These are phyloP conservation scores for Aporophyla nigra DNA, from an alignment of 2,888 invertebrate species.

Conservation along the genomic window DNA sequence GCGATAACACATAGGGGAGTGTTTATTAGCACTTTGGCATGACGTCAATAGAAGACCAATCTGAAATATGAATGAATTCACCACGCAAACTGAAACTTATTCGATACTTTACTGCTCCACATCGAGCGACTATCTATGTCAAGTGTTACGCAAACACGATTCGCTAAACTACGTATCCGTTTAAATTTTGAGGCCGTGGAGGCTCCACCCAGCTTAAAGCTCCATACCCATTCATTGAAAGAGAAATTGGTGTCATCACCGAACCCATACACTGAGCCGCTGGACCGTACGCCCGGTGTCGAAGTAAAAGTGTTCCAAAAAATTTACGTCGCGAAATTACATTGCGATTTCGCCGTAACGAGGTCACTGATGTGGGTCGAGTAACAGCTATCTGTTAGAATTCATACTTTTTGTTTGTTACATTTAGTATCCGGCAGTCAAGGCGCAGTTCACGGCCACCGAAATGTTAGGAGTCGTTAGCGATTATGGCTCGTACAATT, in stretches of 20 bases:
- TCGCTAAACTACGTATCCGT: slow-evolving; percentile 65
- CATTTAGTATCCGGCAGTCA: slow-evolving; percentile 78
- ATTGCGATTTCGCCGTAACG: slow-evolving; percentile 90
- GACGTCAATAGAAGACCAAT: slow-evolving; percentile 56
- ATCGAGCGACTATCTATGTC: slow-evolving; percentile 56
- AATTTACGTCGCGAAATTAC: slow-evolving; percentile 90
- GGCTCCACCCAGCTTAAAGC: slow-evolving; percentile 71
- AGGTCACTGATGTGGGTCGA: slow-evolving; percentile 88
- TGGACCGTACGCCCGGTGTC: slow-evolving; percentile 82
- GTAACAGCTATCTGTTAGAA: slow-evolving; percentile 88
- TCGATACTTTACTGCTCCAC: slow-evolving; percentile 47
- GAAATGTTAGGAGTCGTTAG: slow-evolving; percentile 72
- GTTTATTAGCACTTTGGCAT: slow-evolving; percentile 58
- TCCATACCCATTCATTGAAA: slow-evolving; percentile 83
- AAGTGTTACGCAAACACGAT: slow-evolving; percentile 66
- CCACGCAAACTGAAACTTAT: slow-evolving; percentile 42
- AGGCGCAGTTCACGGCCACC: slow-evolving; percentile 82
- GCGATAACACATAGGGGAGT: slow-evolving; percentile 72
- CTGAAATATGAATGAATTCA: slow-evolving; percentile 60
- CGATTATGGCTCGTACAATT: slow-evolving; percentile 66
- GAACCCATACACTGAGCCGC: slow-evolving; percentile 79
- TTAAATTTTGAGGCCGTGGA: slow-evolving; percentile 69
- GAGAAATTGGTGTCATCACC: slow-evolving; percentile 90
- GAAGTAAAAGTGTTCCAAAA: slow-evolving; percentile 91
- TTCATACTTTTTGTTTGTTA: slow-evolving; percentile 82